These are phyloP conservation scores for Heteromormyrus szaboi DNA, from an alignment of 2,797 vertebrate species.

Conservation along the genomic window DNA sequence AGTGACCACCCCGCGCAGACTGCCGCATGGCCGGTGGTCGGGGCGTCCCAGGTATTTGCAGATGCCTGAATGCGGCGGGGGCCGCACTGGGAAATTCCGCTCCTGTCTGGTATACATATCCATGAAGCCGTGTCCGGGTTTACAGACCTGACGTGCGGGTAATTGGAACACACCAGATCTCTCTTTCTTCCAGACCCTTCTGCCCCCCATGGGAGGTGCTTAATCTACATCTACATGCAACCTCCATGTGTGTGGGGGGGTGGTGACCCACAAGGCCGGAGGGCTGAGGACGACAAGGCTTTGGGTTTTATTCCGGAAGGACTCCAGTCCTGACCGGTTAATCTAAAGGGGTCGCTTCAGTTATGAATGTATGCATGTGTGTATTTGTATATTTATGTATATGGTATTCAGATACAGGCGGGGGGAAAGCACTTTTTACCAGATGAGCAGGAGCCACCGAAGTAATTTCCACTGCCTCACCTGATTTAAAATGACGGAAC, in stretches of 20 bases:
- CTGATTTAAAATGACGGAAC: slow-evolving; percentile 7
- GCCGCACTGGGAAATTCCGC: slow-evolving; percentile 62
- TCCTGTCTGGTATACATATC: slow-evolving; percentile 32
- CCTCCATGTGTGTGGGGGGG: slow-evolving; percentile 43
- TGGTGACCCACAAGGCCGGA: slow-evolving; percentile 36
- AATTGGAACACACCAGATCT: slow-evolving; percentile 50
- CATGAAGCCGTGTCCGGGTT: slow-evolving; percentile 15
- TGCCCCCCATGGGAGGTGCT: slow-evolving; percentile 39
- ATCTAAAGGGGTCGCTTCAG: neutral
- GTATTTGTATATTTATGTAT: slow-evolving; percentile 9
- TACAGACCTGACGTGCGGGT: slow-evolving; percentile 40
- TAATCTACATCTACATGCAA: slow-evolving; percentile 41
- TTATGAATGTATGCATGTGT: slow-evolving; percentile 1
- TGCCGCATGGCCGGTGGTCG: neutral
- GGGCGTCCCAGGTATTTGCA: slow-evolving; percentile 34
- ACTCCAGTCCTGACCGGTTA: neutral
- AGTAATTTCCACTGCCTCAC: neutral
- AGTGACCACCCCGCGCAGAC: slow-evolving; percentile 36
- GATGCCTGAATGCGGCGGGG: slow-evolving; percentile 44
- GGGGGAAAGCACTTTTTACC: neutral
- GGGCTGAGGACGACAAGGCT: slow-evolving; percentile 25
- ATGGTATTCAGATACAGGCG: neutral
- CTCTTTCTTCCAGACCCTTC: slow-evolving; percentile 35
- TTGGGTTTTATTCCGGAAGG: neutral
- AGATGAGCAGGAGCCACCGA: neutral